phyloP scores from a whole-genome alignment of 2,113 vertebrate genomes.

The Colistium nudipinnis region DNA sequence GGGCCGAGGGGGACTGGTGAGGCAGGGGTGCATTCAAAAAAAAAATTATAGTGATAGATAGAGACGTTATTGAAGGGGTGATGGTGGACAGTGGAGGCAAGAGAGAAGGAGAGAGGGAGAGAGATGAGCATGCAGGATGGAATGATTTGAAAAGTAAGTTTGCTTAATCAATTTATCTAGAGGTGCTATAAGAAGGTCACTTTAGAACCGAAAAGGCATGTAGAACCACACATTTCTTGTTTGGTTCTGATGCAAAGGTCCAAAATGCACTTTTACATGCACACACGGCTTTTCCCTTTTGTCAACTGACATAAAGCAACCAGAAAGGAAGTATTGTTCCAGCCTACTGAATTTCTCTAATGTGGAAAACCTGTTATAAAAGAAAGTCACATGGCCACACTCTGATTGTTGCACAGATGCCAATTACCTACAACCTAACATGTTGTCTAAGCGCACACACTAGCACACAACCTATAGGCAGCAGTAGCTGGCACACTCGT shows the following conservation, averaged over 20 bases:
- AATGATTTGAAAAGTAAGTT: not conserved
- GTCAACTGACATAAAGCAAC: constrained; percentile 12
- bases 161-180: not conserved
- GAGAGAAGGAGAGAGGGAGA: not conserved
- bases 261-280: not conserved
- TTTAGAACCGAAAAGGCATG: not conserved
- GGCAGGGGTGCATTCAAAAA: constrained; percentile 35
- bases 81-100: constrained; percentile 29
- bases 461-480: constrained; percentile 37
- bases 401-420: constrained; percentile 26
- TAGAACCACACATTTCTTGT: not conserved
- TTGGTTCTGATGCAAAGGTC: not conserved
- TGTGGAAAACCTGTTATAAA: constrained; percentile 30
- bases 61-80: constrained; percentile 32
- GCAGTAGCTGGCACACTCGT: constrained; percentile 40
- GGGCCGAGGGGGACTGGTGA: constrained; percentile 73
- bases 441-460: constrained; percentile 44
- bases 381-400: constrained; percentile 25
- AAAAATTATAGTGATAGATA: constrained; percentile 44
- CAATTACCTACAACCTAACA: constrained; percentile 44
- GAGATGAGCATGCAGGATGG: too few relatives aligned
- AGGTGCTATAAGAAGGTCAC: not conserved
- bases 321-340: constrained; percentile 4
- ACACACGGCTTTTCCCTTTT: not conserved
- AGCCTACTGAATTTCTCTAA: constrained; percentile 20